Base-by-base conservation (phyloP, 2,113 vertebrate genomes). In the Onychorhynchus coronatus region DNA sequence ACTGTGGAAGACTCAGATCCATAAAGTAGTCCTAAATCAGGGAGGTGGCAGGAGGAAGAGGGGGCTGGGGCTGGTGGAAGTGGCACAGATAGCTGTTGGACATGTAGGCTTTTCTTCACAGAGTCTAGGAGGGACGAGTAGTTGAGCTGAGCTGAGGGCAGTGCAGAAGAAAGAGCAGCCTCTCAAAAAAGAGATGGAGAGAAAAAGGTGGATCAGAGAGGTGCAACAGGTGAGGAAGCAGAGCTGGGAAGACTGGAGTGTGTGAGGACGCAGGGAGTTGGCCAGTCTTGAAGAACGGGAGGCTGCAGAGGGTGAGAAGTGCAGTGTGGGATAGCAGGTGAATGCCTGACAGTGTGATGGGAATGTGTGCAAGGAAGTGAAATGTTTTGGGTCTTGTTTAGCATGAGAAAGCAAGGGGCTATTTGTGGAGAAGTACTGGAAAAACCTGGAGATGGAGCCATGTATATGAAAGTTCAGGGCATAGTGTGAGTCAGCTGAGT, bases 191-290 rank as follows among this genome's bases (percentile, higher is more conserved):
- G 19, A 11, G 35, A 3, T 35, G 15, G 9, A 63, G 33, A 85
- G 27, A 6, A 87, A 70, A 86, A 56, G 25, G 5, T 67, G 23
- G 14, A 73, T 88, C 46, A 50, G 44, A 46, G 55, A 63, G 24
- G 6, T 65, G 42, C 44, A 68, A 0, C 0, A 5, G 30, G 42
- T 58, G 50, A 68, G 65, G 41, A 73, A 22, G 39, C 30, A 66
- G 27, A 77, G 27, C 50, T 89, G 41, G 35, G 68, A 49, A 62
- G 14, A 42, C 6, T 42, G 17, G n/a, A 47, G 4, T 13, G 6
- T 44, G 19, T 22, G 22, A 73, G n/a, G 14, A 37, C 3, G 19
- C 0, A 3, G 44, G 31, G 25, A 28, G 28, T 56, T 1, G 1
- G 50, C 44, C 66, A 41, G 44, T 18, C 12, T 62, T 77, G 61